phyloP scores from a whole-genome alignment of 2,888 invertebrate species.

The Nipponacmea schrenckii region DNA sequence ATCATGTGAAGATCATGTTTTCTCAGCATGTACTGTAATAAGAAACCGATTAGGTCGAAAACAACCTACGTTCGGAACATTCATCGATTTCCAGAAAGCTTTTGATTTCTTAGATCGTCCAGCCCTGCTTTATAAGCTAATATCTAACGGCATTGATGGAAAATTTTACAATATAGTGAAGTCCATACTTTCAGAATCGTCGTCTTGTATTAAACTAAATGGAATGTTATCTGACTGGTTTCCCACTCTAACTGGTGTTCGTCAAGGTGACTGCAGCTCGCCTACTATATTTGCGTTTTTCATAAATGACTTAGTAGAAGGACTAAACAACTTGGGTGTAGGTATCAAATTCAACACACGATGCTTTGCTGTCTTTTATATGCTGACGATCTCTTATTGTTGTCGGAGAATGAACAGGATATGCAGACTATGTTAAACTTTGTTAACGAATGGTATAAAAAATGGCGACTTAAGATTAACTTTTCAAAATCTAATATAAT shows the following conservation, averaged over 20 bases:
- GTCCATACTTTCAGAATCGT: background rate
- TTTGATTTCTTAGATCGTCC: background rate
- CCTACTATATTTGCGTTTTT: too few species aligned
- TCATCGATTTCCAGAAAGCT: constrained; percentile 7
- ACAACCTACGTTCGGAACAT: background rate
- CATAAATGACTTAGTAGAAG: too few species aligned
- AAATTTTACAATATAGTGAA: background rate
- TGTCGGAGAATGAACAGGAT: too few species aligned
- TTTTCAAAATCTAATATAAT: background rate
- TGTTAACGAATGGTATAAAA: background rate
- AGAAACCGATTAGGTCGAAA: background rate
- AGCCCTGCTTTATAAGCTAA: background rate
- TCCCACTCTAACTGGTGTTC: background rate
- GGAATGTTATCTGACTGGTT: background rate
- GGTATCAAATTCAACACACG: too few species aligned
- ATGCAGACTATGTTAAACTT: too few species aligned
- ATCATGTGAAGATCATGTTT: background rate
- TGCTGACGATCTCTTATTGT: too few species aligned
- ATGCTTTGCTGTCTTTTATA: too few species aligned
- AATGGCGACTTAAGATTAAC: background rate
- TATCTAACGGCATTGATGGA: background rate
- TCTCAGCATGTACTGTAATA: background rate
- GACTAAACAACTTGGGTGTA: too few species aligned
- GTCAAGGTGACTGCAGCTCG: background rate
- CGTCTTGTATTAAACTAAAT: background rate